A percentile compares a stretch with the other conserved stretches of the same genome.
Evolutionary conservation across 2,888 invertebrate species (phyloP).

Genomic region (Leucania comma): DNA sequence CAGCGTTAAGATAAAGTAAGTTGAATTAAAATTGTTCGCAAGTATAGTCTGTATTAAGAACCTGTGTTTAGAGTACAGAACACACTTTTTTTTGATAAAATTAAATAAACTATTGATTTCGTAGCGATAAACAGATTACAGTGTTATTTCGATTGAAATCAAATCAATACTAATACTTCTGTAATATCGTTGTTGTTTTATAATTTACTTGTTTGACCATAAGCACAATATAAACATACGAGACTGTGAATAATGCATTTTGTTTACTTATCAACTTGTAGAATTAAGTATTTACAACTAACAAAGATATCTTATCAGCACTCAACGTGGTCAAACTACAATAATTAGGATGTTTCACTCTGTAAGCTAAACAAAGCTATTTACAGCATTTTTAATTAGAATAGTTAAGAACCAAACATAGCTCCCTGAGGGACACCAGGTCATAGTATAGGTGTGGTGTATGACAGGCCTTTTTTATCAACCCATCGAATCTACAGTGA

Average conservation of each 20-base stretch:
- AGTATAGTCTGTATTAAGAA: not conserved
- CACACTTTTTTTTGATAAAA: not conserved
- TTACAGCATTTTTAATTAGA: constrained; percentile 63
- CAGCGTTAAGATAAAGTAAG: not conserved
- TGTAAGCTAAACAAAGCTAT: constrained; percentile 46
- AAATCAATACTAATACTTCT: not conserved
- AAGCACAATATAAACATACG: constrained; percentile 4
- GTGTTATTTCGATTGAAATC: not conserved
- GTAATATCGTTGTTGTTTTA: not conserved
- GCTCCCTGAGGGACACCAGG: constrained; percentile 68
- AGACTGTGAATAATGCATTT: not conserved
- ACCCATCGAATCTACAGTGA: constrained; percentile 66
- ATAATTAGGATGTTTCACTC: constrained; percentile 10
- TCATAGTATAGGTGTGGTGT: constrained; percentile 68
- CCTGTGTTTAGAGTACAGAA: not conserved
- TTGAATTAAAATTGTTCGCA: too few relatives aligned
- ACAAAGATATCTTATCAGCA: constrained; percentile 3
- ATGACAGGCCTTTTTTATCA: constrained; percentile 66
- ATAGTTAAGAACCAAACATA: constrained; percentile 64
- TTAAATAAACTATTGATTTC: not conserved
- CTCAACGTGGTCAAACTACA: constrained; percentile 2
- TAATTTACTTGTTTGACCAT: not conserved
- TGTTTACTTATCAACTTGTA: constrained; percentile 14
- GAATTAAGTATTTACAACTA: constrained; percentile 1
- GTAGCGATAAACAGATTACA: not conserved